Base-by-base conservation (phyloP, 1,140 invertebrate species). In the Periplaneta americana region DNA sequence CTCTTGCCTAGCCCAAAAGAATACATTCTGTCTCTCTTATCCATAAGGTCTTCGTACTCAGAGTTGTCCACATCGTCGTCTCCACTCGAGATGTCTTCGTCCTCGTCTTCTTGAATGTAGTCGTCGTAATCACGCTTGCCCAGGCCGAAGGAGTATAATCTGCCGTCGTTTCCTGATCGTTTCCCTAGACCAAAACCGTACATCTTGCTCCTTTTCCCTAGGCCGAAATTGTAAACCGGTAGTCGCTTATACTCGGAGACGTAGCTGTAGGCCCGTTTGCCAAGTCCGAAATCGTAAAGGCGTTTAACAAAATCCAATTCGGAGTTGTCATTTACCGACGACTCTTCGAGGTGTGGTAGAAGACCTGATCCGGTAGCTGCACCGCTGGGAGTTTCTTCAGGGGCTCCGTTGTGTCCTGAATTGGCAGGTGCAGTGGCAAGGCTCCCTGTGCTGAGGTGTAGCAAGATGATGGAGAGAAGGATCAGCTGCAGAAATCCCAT, bases 201-300 rank as follows among this genome's bases (percentile, higher is more conserved):
- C 1, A 32, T 33, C 39, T n/a, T 8, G 86, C 85, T 85, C 85
- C 90, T 85, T 83, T 93, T 93, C 2, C 92, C 92, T 18, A 93
- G 87, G 11, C 92, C 92, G 84, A 93, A 93, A 84, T 92, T 92
- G 84, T 92, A 93, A 2, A 93, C 90, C 0, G 92, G 92, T 33
- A 93, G 86, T 83, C 92, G 88, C 83, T 93, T 93, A 83, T 91
- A 92, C 79, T 93, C 92, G 0, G 92, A 91, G 0, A 92, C 91
- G 83, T 93, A 93, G 82, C 90, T 91, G 85, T 92, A 92, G 1
- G 91, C 90, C 32, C 91, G 86, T 84, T 93, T 93, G 8, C 91
- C 90, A 0, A 90, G 84, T 11, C 88, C 87, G 88, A 80, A 82
- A 37, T 79, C 81, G 32, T 81, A 82, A 15, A 83, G 82, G 33